These are phyloP conservation scores for Drosophila arawakana DNA, from an alignment of 1,140 invertebrate species.

Conservation along the genomic window DNA sequence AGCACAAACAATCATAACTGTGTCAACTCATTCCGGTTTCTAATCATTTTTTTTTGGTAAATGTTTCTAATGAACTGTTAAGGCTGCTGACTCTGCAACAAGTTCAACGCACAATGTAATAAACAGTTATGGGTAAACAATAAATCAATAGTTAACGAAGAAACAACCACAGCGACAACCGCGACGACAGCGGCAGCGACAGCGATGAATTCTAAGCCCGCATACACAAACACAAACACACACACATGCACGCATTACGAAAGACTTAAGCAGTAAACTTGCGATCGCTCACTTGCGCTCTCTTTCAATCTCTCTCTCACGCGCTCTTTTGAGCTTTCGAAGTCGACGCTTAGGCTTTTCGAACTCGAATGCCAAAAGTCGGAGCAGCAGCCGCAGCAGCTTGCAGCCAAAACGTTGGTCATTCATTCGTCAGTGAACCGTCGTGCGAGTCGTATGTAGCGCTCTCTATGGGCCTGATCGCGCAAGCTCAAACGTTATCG, in stretches of 20 bases:
- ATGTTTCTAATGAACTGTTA: conserved; percentile 20
- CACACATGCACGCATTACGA: not conserved
- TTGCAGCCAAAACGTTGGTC: conserved; percentile 64
- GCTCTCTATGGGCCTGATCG: conserved; percentile 25
- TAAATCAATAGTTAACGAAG: conserved; percentile 62
- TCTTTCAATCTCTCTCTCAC: not conserved
- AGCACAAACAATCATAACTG: conserved; percentile 34
- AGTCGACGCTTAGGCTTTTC: conserved; percentile 55
- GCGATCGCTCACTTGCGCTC: conserved; percentile 21
- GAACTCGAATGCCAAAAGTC: conserved; percentile 40
- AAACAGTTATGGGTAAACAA: conserved; percentile 75
- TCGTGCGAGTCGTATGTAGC: conserved; percentile 52
- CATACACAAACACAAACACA: not conserved
- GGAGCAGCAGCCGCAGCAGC: conserved; percentile 46
- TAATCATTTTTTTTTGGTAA: not conserved
- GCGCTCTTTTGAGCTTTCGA: conserved; percentile 48
- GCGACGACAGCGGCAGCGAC: conserved; percentile 19
- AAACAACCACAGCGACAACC: conserved; percentile 27
- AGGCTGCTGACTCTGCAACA: conserved; percentile 18
- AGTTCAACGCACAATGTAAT: conserved; percentile 67
- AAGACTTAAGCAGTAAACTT: conserved; percentile 33
- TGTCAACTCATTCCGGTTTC: conserved; percentile 55
- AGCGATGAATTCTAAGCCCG: conserved; percentile 52
- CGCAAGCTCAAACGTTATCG: conserved; percentile 23
- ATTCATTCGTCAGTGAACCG: conserved; percentile 72